These are phyloP conservation scores for Drosophila lini DNA, from an alignment of 1,140 invertebrate genomes.

Conservation along the genomic window DNA sequence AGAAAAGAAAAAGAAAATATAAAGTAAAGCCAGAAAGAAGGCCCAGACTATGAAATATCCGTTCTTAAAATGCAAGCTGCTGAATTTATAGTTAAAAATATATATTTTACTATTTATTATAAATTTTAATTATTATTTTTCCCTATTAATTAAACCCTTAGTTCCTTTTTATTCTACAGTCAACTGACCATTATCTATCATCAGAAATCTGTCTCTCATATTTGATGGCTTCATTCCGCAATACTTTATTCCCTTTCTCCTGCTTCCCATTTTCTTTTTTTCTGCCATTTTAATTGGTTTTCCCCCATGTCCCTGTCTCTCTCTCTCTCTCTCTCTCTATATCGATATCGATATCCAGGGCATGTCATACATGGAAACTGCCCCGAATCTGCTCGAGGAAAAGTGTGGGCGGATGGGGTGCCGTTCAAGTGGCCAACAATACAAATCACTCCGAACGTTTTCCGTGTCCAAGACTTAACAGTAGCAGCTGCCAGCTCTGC, in stretches of 20 bases:
- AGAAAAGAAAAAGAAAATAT: not conserved
- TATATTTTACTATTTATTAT: too few relatives aligned
- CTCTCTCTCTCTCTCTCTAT: not conserved
- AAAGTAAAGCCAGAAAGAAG: not conserved
- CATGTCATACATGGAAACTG: constrained; percentile 36
- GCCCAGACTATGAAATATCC: not conserved
- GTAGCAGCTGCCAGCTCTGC: constrained; percentile 45
- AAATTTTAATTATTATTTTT: too few relatives aligned
- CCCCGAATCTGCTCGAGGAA: constrained; percentile 9
- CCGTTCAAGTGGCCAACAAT: constrained; percentile 34
- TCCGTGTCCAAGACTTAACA: constrained; percentile 42
- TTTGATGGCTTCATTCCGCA: not conserved
- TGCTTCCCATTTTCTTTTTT: not conserved
- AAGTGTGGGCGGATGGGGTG: not conserved
- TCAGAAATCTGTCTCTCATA: not conserved
- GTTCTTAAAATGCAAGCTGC: not conserved
- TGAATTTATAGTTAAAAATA: not conserved
- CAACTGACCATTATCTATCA: not conserved
- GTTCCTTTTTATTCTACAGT: too few relatives aligned
- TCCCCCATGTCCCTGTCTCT: constrained; percentile 1
- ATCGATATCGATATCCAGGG: constrained; percentile 30
- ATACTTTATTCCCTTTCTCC: not conserved
- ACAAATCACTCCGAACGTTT: constrained; percentile 43
- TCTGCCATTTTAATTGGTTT: constrained; percentile 22
- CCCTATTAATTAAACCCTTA: not conserved